Evolutionary conservation across 2,888 invertebrate species (phyloP).

Genomic region (Agonum fuliginosum): DNA sequence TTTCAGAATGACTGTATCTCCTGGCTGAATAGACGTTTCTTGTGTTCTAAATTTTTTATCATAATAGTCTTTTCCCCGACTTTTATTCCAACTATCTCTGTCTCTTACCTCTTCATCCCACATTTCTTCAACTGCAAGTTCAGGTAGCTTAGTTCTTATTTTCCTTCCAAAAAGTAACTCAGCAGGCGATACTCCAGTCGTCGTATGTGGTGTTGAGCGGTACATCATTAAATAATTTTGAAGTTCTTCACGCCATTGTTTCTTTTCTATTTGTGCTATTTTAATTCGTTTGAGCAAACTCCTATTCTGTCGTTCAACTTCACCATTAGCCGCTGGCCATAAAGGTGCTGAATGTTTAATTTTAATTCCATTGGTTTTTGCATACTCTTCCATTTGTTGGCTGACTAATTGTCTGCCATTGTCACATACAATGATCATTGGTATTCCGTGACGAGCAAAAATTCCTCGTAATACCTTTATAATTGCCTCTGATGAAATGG

Average conservation of each 20-base stretch:
- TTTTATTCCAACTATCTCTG: constrained; percentile 30
- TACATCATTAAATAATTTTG: not conserved
- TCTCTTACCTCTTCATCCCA: not conserved
- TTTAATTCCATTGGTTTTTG: not conserved
- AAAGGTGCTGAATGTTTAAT: constrained; percentile 59
- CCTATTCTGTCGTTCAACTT: constrained; percentile 61
- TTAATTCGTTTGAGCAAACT: constrained; percentile 59
- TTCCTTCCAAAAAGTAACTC: not conserved
- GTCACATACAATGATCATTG: constrained; percentile 61
- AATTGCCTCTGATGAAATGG: constrained; percentile 60
- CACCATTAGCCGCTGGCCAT: constrained; percentile 62
- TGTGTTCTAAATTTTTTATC: not conserved
- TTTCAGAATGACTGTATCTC: constrained; percentile 49
- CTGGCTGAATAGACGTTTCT: not conserved
- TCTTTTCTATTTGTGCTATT: constrained; percentile 47
- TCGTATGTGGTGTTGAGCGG: constrained; percentile 60
- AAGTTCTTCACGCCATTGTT: not conserved
- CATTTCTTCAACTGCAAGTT: not conserved
- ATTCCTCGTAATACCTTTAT: constrained; percentile 62
- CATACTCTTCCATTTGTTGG: too few species aligned
- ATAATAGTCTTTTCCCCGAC: constrained; percentile 38
- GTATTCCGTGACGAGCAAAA: constrained; percentile 64
- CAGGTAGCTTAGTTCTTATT: constrained; percentile 30
- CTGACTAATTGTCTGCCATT: constrained; percentile 62
- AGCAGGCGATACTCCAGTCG: constrained; percentile 60